Evolutionary conservation across 2,113 vertebrate genomes (phyloP).

Genomic region (Hymenochirus boettgeri): DNA sequence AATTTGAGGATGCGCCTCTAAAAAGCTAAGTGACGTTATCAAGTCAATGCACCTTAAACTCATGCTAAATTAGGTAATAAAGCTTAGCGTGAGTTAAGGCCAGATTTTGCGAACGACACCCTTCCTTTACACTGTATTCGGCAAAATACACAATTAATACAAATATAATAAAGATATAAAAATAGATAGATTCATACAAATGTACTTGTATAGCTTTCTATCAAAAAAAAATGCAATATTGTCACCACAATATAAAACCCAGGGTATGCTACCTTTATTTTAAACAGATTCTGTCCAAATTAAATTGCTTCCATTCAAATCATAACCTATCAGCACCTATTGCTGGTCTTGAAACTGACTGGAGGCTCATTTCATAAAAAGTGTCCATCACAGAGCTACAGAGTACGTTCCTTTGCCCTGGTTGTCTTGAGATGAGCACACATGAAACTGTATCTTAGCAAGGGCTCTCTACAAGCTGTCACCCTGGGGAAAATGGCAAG

Average conservation of each 20-base stretch:
- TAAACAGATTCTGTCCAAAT: not conserved
- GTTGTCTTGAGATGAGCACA: conserved; percentile 15
- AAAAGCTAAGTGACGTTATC: no score
- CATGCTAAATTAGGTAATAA: no score
- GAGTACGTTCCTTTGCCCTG: not conserved
- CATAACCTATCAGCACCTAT: not conserved
- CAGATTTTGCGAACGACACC: no score
- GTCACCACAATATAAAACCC: not conserved
- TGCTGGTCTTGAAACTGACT: not conserved
- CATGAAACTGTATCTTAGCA: conserved; percentile 28
- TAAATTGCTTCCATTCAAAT: not conserved
- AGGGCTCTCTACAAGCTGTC: conserved; percentile 19
- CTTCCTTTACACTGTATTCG: no score
- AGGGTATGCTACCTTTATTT: not conserved
- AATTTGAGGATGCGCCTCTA: no score
- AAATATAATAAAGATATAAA: no score
- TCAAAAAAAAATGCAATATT: no score
- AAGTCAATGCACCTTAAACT: no score
- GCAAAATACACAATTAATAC: no score
- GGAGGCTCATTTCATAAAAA: not conserved
- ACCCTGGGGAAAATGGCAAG: conserved; percentile 13
- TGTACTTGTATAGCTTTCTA: no score
- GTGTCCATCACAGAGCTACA: not conserved
- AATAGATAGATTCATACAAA: no score
- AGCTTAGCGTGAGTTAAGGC: no score